Evolutionary conservation across 2,888 invertebrate species (phyloP), one percentile per base, ranked within the genome.

Genomic region (Anarsia innoxiella): DNA sequence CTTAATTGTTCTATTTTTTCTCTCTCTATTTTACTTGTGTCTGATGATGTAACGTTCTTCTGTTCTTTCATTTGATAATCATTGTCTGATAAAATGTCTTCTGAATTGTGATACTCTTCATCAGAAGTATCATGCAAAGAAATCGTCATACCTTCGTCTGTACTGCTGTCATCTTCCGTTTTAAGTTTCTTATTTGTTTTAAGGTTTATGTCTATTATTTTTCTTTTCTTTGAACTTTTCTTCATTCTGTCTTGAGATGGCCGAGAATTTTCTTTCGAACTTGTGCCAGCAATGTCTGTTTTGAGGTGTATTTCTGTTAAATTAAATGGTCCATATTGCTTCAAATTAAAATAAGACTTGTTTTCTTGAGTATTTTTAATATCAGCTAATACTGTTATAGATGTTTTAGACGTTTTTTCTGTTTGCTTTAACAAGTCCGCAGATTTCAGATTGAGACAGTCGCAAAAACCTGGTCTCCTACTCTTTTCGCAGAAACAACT

Each of bases 401-500:
- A 10, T n/a, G 26, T 26, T 26, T 3, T 26, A 26, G 26, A 26
- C 26, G 26, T 3, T 6, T 6, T 26, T 26, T 26, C 10, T 26
- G 10, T n/a, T 26, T 8, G 26, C 10, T 26, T 26, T n/a, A 26
- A n/a, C 10, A 26, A 26, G 26, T 26, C 26, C 10, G 26, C 26
- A 26, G 26, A 10, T 31, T 31, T 31, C 16, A 31, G 15, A 31
- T 31, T n/a, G n/a, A 31, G 10, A 16, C 16, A 31, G 14, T 31
- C 11, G 14, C 31, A 31, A 15, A 15, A 31, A 15, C 31, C 31
- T 15, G 31, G 31, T 15, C 15, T 31, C n/a, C n/a, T 15, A 15
- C 16, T 16, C 16, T 31, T 31, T 14, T 31, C n/a, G 16, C 31
- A 31, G 16, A 31, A 31, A 16, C 31, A 31, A 16, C 31, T 15